These are phyloP conservation scores for Todiramphus chloris DNA, from an alignment of 2,113 vertebrate species.

Conservation along the genomic window DNA sequence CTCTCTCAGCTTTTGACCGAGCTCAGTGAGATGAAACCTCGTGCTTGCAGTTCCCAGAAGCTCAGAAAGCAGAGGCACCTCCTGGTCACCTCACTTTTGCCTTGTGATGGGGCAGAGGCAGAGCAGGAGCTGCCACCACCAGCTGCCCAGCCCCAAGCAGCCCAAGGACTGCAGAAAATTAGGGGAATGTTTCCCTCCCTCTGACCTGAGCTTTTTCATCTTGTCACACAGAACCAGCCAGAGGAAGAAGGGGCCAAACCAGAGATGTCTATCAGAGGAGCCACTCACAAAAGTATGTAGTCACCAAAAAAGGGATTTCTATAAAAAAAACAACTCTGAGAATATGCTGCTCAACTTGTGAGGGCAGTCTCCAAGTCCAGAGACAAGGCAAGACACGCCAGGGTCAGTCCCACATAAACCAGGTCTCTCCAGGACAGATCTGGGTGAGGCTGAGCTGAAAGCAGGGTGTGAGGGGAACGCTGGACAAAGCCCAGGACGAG, in stretches of 20 bases:
- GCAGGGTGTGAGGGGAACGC: fast-evolving
- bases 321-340: neutral
- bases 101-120: neutral
- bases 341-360: neutral
- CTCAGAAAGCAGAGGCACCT: neutral
- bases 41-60: too few species aligned
- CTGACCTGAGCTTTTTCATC: neutral
- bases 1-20: neutral
- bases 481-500: neutral
- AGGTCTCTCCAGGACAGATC: neutral
- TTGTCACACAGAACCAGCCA: neutral
- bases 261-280: neutral
- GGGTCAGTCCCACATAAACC: too few species aligned
- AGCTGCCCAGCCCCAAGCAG: neutral
- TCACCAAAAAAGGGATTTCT: neutral
- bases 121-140: neutral
- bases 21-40: neutral
- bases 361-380: neutral
- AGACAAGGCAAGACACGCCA: neutral
- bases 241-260: neutral
- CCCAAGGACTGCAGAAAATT: neutral
- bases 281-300: neutral
- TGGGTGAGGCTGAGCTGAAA: neutral
- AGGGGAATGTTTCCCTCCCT: neutral
- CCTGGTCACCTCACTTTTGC: neutral